Base-by-base conservation (phyloP, 2,888 invertebrate species). In the Omphaloscelis lunosa region DNA sequence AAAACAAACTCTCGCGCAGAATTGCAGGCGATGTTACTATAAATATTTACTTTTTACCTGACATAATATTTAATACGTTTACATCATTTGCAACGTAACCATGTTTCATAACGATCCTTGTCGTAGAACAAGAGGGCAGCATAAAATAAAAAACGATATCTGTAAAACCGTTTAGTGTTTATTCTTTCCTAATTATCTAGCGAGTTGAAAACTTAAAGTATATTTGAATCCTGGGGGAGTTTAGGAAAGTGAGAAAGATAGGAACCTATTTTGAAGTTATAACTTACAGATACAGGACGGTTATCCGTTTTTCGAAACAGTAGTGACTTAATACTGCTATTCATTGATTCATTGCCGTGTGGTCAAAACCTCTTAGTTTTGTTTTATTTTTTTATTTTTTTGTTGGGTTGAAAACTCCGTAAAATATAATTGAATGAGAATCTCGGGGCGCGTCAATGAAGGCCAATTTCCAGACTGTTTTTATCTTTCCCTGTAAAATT, bases 31-130 rank as follows among this genome's bases (percentile, higher is more conserved):
- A 15, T 9, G 29, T 58, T 58, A 45, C 15, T 61, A 15, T 45
- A 66, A 71, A 56, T 81, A 58, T 80, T 61, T 80, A 67, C 34
- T 58, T 67, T 75, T 81, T 34, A 8, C 29, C 23, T 23, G 51
- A 27, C 56, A 63, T 75, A 63, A 79, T 68, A 68, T 68, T 62
- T 63, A 53, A 23, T 51, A 74, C 17, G 34, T 68, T 59, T 81
- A 27, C 45, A 62, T 51, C 51, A 27, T 56, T 81, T 39, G 20
- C 59, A 59, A 53, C 41, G 68, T 75, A 59, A 75, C 15, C 12
- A 51, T 58, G 34, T 63, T 68, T 41, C 39, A 62, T 45, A 73
- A 34, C 39, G 12, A 63, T 51, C 12, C 9, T 7, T 79, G n/a
- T 53, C 4, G 48, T 61, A 53, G 2, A 39, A 39, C 20, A 53